Base-by-base conservation (phyloP, 2,797 vertebrate species). In the Etheostoma perlongum region DNA sequence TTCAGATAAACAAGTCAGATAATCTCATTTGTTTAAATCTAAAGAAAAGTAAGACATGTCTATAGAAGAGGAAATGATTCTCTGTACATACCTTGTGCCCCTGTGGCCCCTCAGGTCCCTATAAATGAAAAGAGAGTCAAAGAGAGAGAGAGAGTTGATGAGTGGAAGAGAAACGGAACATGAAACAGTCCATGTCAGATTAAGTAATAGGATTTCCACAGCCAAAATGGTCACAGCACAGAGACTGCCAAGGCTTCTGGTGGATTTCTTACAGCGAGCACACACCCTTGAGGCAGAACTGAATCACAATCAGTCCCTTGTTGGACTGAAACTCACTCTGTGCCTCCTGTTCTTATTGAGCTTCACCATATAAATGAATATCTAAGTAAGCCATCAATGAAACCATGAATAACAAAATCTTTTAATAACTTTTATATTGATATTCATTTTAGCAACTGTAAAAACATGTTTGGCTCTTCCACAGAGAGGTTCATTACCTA, bases 101-200 rank as follows among this genome's bases (percentile, higher is more conserved):
- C 73, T 94, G 95, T 87, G 98, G 97, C 64, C 98, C 98, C 89
- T 96, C 93, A 80, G 96, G 97, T 93, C 98, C 98, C 98, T 99
- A 84, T 71, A 78, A 75, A 91, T 64, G 76, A 74, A 40, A 69
- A 79, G 25, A 82, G 51, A 89, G 59, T 64, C 15, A 78, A 54
- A 85, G 15, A 64, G 55, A 61, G 47, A 65, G 27, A 27, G 7
- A 86, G 59, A 54, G 42, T 76, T 52, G 19, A 18, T 18, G 47
- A 48, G 47, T 8, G 47, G 7, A 16, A 8, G 16, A 23, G 23
- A 57, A 79, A 76, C 0, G 55, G 65, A 88, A 83, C 13, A 88
- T 60, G 10, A 86, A 78, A 74, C 46, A 84, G 51, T 72, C 53
- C 61, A 84, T 65, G 68, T 85, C 71, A 85, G 77, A 85, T 87